Base-by-base conservation (phyloP, 2,797 vertebrate species). In the Lerista edwardsae region DNA sequence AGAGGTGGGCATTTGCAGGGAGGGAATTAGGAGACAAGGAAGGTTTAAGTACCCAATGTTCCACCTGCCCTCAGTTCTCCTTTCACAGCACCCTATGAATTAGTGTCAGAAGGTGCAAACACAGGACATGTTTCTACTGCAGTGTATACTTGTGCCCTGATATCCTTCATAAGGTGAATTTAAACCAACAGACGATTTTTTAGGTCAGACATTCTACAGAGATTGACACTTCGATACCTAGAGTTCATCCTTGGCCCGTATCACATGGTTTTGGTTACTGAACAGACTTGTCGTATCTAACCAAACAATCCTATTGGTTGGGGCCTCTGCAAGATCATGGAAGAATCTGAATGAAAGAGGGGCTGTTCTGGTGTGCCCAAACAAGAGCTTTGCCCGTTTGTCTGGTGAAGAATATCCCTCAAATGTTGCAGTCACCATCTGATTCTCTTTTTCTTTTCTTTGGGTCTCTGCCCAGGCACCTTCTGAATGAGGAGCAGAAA, bases 401-500 rank as follows among this genome's bases (percentile, higher is more conserved):
- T 34, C 27, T 31, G 17, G 65, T n/a, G 27, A 74, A 67, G 17
- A 47, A 36, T 84, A 29, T 61, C 9, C 12, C 6, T 15, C 62
- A 7, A 7, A 51, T 31, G 44, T 19, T 34, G 15, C 27, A 73
- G 12, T 51, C 44, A 23, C 17, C 65, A 12, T 4, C 21, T 79
- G 27, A 73, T 21, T 62, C 14, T 39, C 55, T 19, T 57, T 57
- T 21, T 61, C 7, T 64, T 25, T 36, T 23, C 3, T 79, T 6
- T 4, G 21, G 21, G 36, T 75, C 36, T 2, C 29, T 81, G 51
- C 80, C 6, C 94, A 98, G 98, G 93, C 88, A 91, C 79, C 76
- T 97, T 86, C 96, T 99, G 75, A 95, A 94, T 0, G 73, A 95
- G 6, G 91, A 89, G 62, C 98, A 98, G 94, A 97, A 96, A 93